Conservation (phyloP, 2,888 invertebrate species). For the Campoletis raptor region DNA sequence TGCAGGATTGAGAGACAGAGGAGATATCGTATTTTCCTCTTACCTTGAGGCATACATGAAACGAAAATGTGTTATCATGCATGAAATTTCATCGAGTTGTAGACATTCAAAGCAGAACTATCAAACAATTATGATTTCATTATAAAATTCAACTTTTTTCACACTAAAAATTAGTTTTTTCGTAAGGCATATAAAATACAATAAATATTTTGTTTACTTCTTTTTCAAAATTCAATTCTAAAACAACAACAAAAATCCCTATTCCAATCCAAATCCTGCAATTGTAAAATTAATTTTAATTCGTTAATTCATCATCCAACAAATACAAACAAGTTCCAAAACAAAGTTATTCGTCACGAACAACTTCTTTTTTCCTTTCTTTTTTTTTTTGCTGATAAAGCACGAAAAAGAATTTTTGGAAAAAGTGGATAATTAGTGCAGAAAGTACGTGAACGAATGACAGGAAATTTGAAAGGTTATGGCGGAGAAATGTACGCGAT, state of each 20-base stretch:
- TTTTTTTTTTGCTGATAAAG: background rate
- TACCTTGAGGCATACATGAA: conserved; percentile 2
- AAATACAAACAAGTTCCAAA: background rate
- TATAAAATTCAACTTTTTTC: background rate
- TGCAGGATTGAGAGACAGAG: conserved; percentile 26
- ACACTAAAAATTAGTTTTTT: background rate
- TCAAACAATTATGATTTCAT: background rate
- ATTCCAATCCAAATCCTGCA: no score
- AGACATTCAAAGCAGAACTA: background rate
- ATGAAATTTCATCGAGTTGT: background rate
- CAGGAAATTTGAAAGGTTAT: conserved; percentile 29
- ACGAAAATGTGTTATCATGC: conserved; percentile 7
- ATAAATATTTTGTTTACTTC: no score
- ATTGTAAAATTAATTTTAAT: background rate
- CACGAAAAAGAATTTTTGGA: background rate
- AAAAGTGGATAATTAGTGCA: background rate
- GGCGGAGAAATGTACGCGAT: conserved; percentile 33
- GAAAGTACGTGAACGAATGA: background rate
- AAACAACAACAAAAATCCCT: no score
- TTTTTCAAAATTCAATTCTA: no score
- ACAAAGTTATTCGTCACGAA: background rate
- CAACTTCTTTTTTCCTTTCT: background rate
- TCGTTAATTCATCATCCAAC: background rate
- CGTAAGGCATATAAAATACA: background rate
- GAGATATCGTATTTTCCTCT: conserved; percentile 25